Percentiles rank a stretch among this genome's conserved stretches.
Evolutionary conservation across 2,888 invertebrate species (phyloP).

Genomic region (Eristalis tenax): DNA sequence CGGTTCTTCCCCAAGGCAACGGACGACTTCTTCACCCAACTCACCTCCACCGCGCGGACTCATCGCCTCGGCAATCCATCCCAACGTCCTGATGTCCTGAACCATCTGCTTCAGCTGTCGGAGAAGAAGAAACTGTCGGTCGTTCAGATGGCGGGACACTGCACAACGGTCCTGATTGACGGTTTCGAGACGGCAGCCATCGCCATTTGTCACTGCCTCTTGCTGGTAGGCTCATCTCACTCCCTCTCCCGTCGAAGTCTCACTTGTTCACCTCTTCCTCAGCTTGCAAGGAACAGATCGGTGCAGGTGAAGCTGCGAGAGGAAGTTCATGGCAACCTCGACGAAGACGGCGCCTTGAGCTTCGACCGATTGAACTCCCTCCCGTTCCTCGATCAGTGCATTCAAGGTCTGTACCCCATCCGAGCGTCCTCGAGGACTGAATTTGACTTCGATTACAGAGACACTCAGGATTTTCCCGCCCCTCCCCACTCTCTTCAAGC

Average conservation of each 20-base stretch:
- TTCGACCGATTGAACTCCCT: conserved; percentile 74
- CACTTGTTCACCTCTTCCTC: not conserved
- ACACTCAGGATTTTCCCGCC: conserved; percentile 75
- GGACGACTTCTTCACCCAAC: conserved; percentile 51
- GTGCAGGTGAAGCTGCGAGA: conserved; percentile 75
- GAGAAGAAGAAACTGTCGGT: conserved; percentile 74
- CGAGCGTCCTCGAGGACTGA: not conserved
- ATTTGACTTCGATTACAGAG: conserved; percentile 66
- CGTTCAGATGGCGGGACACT: conserved; percentile 75
- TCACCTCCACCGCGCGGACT: conserved; percentile 72
- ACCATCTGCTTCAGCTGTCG: conserved; percentile 75
- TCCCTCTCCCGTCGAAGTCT: not conserved
- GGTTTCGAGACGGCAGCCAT: conserved; percentile 76
- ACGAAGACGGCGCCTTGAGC: conserved; percentile 49
- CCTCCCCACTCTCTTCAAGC: conserved; percentile 71
- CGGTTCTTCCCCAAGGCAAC: conserved; percentile 70
- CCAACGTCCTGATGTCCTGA: conserved; percentile 74
- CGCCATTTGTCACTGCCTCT: conserved; percentile 74
- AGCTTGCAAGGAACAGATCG: conserved; percentile 74
- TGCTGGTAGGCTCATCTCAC: conserved; percentile 72
- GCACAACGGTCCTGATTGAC: conserved; percentile 76
- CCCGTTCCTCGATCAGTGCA: conserved; percentile 76
- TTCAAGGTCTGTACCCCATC: conserved; percentile 72
- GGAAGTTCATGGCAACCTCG: conserved; percentile 70
- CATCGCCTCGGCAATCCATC: conserved; percentile 51